Evolutionary conservation across 2,797 vertebrate genomes (phyloP), one percentile per base, ranked within the genome.

Genomic region (Erethizon dorsatum): DNA sequence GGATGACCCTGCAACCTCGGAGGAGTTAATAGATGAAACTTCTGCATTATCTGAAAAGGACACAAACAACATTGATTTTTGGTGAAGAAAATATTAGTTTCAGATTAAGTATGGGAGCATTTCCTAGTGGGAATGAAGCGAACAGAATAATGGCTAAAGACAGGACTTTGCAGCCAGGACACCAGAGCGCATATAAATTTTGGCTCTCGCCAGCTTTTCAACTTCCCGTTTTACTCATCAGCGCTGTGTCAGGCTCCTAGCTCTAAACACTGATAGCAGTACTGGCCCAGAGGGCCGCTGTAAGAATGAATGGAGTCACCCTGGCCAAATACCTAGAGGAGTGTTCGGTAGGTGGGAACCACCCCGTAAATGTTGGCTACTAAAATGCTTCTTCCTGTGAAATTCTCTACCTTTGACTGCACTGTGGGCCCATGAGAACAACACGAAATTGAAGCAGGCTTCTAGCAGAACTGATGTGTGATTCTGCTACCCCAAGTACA

Each of bases 21-120:
- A 6, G 26, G 26, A 79, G 15, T 6, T 83, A 56, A 37, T 0
- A 73, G 78, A 56, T 63, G 24, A 31, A 71, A 67, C 73, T 77
- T 83, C 73, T 79, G 41, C 50, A 33, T 86, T 93, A 37, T 52
- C 50, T 88, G 9, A 79, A 90, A 90, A 91, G n/a, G 37, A 73
- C 11, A 83, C 52, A 57, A 84, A 73, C 37, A 91, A 54, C 5
- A 54, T 22, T 15, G 14, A 2, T 77, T 69, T 94, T 92, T 65
- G 56, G 45, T 77, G 47, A 28, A 33, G 22, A 96, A 96, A 77
- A 87, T 10, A 91, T 17, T 20, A 41, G 45, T 61, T 83, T 94
- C 56, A 67, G 47, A 73, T 67, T 33, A 17, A 47, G 26, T 56
- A 17, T 33, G 33, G 14, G 8, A 47, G 33, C 67, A 50, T 71